A percentile compares a stretch with the other conserved stretches of the same genome.
phyloP scores from a whole-genome alignment of 2,113 vertebrate species.

The Chlamydotis undulata region DNA sequence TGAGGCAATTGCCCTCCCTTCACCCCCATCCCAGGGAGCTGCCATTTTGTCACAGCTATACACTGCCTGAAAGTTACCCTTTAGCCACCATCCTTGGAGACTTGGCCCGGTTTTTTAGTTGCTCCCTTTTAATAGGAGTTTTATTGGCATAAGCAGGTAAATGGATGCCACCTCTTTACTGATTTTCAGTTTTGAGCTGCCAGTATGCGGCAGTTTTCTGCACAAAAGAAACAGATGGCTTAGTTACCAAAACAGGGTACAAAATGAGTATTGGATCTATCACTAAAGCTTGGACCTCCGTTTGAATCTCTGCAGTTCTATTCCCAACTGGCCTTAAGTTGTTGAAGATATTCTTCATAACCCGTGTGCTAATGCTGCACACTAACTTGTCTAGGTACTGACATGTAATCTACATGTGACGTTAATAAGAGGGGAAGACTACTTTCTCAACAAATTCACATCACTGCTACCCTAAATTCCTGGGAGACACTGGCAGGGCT shows the following conservation, averaged over 20 bases:
- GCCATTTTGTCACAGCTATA: neutral
- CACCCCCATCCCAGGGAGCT: no score
- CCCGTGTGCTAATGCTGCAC: neutral
- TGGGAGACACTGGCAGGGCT: neutral
- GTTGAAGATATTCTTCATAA: neutral
- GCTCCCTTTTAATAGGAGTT: neutral
- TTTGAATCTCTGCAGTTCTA: neutral
- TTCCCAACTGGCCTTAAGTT: neutral
- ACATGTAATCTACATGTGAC: neutral
- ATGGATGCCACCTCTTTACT: neutral
- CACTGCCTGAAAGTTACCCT: no score
- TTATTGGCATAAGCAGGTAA: neutral
- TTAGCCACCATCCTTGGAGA: rapidly evolving
- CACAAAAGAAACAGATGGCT: neutral
- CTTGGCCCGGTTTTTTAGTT: no score
- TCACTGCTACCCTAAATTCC: neutral
- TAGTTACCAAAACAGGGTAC: neutral
- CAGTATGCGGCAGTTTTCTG: neutral
- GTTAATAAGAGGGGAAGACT: neutral
- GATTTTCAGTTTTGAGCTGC: neutral
- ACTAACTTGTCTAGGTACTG: neutral
- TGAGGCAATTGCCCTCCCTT: no score
- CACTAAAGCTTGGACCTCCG: neutral
- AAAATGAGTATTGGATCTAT: neutral
- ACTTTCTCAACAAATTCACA: neutral